Conservation (phyloP, 2,888 invertebrate species). For the Blastobasis lacticolella region DNA sequence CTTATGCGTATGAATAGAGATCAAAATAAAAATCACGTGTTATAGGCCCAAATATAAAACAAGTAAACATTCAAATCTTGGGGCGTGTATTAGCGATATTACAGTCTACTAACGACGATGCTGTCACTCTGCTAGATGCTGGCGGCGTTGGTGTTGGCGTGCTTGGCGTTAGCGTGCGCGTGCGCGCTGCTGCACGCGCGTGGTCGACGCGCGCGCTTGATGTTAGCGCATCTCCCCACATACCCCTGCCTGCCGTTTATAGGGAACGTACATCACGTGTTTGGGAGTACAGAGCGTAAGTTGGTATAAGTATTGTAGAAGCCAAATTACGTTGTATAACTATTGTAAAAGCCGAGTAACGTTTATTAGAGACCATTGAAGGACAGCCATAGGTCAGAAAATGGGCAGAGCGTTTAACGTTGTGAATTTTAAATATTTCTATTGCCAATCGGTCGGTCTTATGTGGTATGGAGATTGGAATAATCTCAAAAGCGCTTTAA, state of each 20-base stretch:
- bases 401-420: neutral
- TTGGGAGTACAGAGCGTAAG: conserved; percentile 29
- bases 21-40: too few relatives aligned
- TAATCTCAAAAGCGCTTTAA: too few relatives aligned
- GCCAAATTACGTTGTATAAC: neutral
- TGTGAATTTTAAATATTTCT: neutral
- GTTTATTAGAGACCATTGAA: neutral
- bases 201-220: conserved; percentile 24
- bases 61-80: too few relatives aligned
- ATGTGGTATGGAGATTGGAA: neutral
- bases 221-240: conserved; percentile 28
- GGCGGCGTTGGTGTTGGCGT: conserved; percentile 17
- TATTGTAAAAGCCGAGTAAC: neutral
- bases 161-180: conserved; percentile 12
- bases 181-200: conserved; percentile 20
- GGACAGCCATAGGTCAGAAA: neutral
- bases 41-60: too few relatives aligned
- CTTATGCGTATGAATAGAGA: too few relatives aligned
- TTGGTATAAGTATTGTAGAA: neutral
- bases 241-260: conserved; percentile 34
- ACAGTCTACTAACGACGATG: too few relatives aligned
- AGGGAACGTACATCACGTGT: conserved; percentile 31
- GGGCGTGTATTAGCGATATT: too few relatives aligned
- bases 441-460: neutral
- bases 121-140: conserved; percentile 17